Evolutionary conservation across 2,797 vertebrate genomes (phyloP), one percentile per base, ranked within the genome.

Genomic region (Trachops cirrhosus): DNA sequence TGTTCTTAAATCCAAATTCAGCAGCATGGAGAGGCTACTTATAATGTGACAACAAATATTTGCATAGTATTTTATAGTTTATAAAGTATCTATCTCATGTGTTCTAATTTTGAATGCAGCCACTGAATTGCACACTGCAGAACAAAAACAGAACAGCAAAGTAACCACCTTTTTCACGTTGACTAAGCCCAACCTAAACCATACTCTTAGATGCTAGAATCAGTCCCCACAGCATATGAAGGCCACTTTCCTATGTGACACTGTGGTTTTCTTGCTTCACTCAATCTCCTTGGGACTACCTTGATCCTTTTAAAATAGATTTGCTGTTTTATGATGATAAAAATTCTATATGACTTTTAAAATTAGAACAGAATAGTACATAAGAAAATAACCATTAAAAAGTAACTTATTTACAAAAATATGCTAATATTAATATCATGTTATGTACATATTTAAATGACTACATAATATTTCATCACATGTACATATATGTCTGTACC

Each of bases 281-380:
- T 74, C 54, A 59, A 37, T 68, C 41, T 87, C 41, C 64, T 44
- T 86, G 29, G 77, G 15, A 16, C 22, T 78, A 62, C n/a, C 52
- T 79, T 90, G 41, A 84, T 62, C 18, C 21, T 89, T 95, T 77
- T 64, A 77, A 77, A 93, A 89, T 67, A 78, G 26, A 73, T 74
- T 87, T 84, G 32, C 21, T 86, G 37, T 62, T 44, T 44, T 62
- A 57, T 85, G 11, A 77, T 59, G 73, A 68, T 54, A 74, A 39
- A 10, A 64, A 62, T 41, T 57, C 16, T 15, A 37, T 46, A 50
- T 41, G 7, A 14, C 52, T 92, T 82, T 52, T 88, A 37, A 79
- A 93, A 88, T 85, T 92, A 94, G 48, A 78, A 78, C 14, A 89
- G 80, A 34, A 34, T 32, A 74, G 14, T 14, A 86, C 29, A 91